phyloP scores from a whole-genome alignment of 2,888 invertebrate species.

The Gymnosoma rotundatum region DNA sequence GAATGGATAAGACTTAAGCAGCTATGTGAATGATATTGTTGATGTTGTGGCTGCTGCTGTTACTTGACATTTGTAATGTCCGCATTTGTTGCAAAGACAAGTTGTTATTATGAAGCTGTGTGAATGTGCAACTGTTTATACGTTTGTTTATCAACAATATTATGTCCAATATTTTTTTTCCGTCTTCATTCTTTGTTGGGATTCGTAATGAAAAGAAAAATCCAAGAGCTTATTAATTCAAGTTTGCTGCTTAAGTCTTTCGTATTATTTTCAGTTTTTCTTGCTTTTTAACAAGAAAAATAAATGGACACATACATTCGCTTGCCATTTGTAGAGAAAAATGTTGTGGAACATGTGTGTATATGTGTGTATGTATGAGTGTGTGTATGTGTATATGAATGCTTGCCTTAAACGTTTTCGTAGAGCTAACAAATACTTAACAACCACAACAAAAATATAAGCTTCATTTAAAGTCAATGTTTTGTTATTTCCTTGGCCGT shows the following conservation, averaged over 20 bases:
- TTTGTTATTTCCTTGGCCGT: constrained; percentile 67
- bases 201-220: constrained; percentile 25
- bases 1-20: constrained; percentile 31
- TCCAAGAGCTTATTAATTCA: constrained; percentile 8
- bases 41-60: background rate
- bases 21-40: background rate
- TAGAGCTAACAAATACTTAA: background rate
- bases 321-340: constrained; percentile 19
- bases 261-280: constrained; percentile 31
- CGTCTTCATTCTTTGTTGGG: constrained; percentile 19
- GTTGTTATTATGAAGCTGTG: constrained; percentile 14
- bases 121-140: background rate
- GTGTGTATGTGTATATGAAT: background rate
- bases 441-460: constrained; percentile 8
- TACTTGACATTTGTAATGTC: constrained; percentile 53
- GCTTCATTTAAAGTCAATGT: constrained; percentile 51
- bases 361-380: background rate
- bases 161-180: constrained; percentile 14
- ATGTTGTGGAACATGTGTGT: constrained; percentile 3
- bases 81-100: constrained; percentile 54
- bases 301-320: background rate
- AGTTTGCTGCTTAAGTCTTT: constrained; percentile 56
- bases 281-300: constrained; percentile 30
- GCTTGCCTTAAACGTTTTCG: constrained; percentile 44
- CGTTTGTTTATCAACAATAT: constrained; percentile 24